phyloP scores from a whole-genome alignment of 1,140 invertebrate species.

The Orussus abietinus region DNA sequence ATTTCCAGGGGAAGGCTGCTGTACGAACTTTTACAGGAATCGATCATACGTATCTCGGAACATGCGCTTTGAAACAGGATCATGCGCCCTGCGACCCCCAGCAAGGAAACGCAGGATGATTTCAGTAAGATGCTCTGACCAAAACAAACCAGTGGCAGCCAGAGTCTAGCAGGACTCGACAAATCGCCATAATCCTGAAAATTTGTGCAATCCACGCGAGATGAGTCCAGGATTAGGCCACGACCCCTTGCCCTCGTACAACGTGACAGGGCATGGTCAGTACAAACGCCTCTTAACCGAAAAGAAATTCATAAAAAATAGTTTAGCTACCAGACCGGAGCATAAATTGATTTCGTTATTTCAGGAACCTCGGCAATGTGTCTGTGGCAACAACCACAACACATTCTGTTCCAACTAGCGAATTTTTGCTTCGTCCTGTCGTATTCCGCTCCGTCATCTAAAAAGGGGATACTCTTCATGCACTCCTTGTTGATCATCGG shows the following conservation, averaged over 20 bases:
- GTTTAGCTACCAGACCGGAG: no score
- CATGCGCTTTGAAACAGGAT: slow-evolving; percentile 10
- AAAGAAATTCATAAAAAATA: background rate
- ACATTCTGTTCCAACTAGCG: slow-evolving; percentile 63
- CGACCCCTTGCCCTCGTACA: slow-evolving; percentile 43
- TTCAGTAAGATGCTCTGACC: slow-evolving; percentile 9
- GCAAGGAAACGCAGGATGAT: slow-evolving; percentile 5
- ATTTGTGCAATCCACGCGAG: slow-evolving; percentile 13
- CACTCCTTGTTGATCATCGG: slow-evolving; percentile 74
- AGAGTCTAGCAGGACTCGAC: slow-evolving; percentile 2
- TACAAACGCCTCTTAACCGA: slow-evolving; percentile 3
- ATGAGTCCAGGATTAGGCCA: slow-evolving; percentile 48
- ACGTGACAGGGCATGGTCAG: slow-evolving; percentile 41
- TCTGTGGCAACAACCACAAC: slow-evolving; percentile 49
- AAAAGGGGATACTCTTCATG: slow-evolving; percentile 76
- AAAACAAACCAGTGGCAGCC: slow-evolving; percentile 15
- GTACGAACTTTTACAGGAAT: slow-evolving; percentile 3
- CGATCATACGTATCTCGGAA: slow-evolving; percentile 6
- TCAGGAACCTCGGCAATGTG: slow-evolving; percentile 42
- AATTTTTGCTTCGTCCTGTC: slow-evolving; percentile 73
- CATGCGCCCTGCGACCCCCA: slow-evolving; percentile 5
- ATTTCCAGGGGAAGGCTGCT: slow-evolving; percentile 3
- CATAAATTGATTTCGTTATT: slow-evolving; percentile 13
- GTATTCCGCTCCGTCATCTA: slow-evolving; percentile 72
- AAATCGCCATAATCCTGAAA: background rate